Percentiles rank a stretch among this genome's conserved stretches.
phyloP scores from a whole-genome alignment of 2,113 vertebrate genomes.

The Chloebia gouldiae region DNA sequence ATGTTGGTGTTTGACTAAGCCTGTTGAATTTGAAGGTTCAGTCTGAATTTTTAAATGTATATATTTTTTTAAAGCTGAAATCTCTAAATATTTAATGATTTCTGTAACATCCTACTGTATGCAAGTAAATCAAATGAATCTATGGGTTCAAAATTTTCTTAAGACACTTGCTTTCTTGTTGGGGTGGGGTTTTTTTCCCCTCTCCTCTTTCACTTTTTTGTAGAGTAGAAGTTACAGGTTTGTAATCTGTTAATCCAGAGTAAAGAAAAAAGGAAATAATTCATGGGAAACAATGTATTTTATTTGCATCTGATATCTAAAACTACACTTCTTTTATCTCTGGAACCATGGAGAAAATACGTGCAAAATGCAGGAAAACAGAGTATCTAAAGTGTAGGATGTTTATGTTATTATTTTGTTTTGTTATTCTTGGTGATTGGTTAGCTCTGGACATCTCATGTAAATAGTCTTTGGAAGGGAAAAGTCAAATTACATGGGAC shows the following conservation, averaged over 20 bases:
- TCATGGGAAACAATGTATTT: no score
- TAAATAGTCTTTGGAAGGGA: background rate
- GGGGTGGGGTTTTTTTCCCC: background rate
- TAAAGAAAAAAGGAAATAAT: background rate
- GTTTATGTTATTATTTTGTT: background rate
- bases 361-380: background rate
- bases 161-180: background rate
- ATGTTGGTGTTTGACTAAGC: background rate
- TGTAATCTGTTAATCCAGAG: background rate
- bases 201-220: background rate
- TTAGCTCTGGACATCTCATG: background rate
- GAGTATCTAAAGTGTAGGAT: background rate
- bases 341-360: background rate
- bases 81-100: background rate
- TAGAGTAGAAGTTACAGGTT: background rate
- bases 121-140: background rate
- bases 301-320: background rate
- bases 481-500: background rate
- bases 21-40: background rate
- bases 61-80: background rate
- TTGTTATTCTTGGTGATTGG: background rate
- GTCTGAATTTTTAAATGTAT: background rate
- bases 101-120: background rate
- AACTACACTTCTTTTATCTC: background rate
- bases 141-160: background rate